Evolutionary conservation across 2,797 vertebrate species (phyloP), one percentile per base, ranked within the genome.

Genomic region (Rhodeus uyekii): DNA sequence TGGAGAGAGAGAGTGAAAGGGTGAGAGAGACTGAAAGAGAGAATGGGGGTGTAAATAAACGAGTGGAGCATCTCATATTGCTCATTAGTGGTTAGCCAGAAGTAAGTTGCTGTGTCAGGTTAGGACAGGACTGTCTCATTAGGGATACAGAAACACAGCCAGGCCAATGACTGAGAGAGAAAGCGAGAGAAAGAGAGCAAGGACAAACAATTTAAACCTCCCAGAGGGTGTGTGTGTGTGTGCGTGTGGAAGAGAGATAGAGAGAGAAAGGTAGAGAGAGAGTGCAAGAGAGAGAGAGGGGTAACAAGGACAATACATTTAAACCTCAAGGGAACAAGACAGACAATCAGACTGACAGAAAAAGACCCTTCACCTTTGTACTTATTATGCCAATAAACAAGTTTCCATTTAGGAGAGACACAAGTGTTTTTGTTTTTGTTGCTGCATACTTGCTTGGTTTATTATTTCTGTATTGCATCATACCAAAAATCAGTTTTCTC

Each of bases 61-160:
- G 61, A 85, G 76, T 75, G 63, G 71, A 84, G 72, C 74, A 78
- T 55, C 77, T 86, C 78, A 83, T 86, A 72, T 73, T 77, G 74
- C 82, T 86, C 71, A 86, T 86, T 86, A 81, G 85, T 61, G 73
- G 81, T 86, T 86, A 72, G 84, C 81, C 85, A 82, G 65, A 78
- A 69, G 85, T 79, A 84, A 84, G 68, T 63, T 72, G 76, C 75
- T 68, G 83, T 82, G 85, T 79, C 76, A 86, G 83, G 79, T 72
- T 67, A 75, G 79, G 82, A 82, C 80, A 84, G 55, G 72, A 83
- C 76, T 65, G 78, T 86, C 85, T 86, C 81, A 86, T 86, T 86
- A 86, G 76, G 32, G 75, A 86, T 77, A 86, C 74, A 73, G 61
- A 76, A 48, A 68, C 55, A 67, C 55, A 61, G 65, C 55, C 71